phyloP scores from a whole-genome alignment of 2,888 invertebrate species.

The Limnephilus marmoratus region DNA sequence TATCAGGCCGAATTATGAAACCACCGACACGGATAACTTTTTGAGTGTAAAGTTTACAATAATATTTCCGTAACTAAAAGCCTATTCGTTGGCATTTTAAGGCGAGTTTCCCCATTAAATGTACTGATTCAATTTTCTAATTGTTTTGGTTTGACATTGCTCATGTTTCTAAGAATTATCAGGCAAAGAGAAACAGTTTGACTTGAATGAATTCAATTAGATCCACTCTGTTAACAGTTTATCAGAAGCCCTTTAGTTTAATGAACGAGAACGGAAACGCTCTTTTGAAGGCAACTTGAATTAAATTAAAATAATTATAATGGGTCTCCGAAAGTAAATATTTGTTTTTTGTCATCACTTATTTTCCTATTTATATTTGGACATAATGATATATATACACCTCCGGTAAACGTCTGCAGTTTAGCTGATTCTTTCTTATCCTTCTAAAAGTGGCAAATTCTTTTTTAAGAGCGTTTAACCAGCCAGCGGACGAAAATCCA shows the following conservation, averaged over 20 bases:
- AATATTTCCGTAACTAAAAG: conserved; percentile 2
- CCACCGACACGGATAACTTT: background rate
- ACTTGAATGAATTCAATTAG: conserved; percentile 60
- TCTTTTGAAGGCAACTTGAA: background rate
- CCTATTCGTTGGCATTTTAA: conserved; percentile 8
- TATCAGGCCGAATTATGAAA: background rate
- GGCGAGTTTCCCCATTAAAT: conserved; percentile 46
- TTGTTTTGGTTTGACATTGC: conserved; percentile 57
- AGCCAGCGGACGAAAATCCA: too few species aligned
- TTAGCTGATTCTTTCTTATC: too few species aligned
- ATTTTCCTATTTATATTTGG: too few species aligned
- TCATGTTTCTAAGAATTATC: conserved; percentile 62
- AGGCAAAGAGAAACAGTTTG: conserved; percentile 53
- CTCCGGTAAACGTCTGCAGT: too few species aligned
- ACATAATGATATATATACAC: too few species aligned
- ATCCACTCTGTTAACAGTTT: conserved; percentile 56
- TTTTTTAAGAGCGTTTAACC: too few species aligned
- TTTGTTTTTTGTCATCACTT: too few species aligned
- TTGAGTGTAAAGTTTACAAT: background rate
- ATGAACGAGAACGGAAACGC: conserved; percentile 32
- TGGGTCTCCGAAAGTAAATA: background rate
- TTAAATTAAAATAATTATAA: background rate
- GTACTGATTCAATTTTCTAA: conserved; percentile 60
- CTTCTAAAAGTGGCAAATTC: too few species aligned
- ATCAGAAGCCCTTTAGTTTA: conserved; percentile 37